Percentiles rank a stretch among this genome's conserved stretches.
Evolutionary conservation across 2,888 invertebrate genomes (phyloP).

Genomic region (Hyles lineata): DNA sequence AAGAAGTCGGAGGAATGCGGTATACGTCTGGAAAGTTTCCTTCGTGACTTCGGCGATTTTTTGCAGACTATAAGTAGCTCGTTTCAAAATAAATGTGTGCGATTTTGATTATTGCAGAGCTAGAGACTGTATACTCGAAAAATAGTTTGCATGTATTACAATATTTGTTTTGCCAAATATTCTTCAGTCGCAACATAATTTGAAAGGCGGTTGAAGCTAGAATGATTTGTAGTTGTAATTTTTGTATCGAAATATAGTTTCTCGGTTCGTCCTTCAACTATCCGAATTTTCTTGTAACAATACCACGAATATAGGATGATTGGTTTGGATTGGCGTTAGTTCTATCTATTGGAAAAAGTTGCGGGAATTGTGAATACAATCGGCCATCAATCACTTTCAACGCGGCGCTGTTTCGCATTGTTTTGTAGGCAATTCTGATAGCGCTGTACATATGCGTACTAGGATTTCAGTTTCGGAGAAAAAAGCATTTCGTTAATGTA

Average conservation of each 20-base stretch:
- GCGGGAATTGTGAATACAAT: neutral
- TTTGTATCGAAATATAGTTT: too few species aligned
- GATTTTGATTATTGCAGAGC: neutral
- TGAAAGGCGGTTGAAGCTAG: too few species aligned
- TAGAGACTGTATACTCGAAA: too few species aligned
- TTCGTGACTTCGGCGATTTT: neutral
- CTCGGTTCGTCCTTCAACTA: neutral
- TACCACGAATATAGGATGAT: neutral
- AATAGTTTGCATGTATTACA: too few species aligned
- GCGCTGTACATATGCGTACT: neutral
- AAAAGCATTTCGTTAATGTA: neutral
- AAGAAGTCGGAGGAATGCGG: neutral
- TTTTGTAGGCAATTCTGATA: neutral
- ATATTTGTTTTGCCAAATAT: too few species aligned
- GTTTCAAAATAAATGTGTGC: neutral
- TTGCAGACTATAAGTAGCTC: neutral
- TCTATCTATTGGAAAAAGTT: neutral
- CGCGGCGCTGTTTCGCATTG: neutral
- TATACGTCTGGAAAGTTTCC: constrained; percentile 22
- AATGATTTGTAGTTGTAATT: too few species aligned
- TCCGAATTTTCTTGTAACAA: neutral
- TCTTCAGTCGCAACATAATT: too few species aligned
- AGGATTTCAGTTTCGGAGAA: neutral
- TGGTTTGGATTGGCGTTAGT: neutral
- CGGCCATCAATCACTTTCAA: constrained; percentile 20